Percentiles rank a stretch among this genome's conserved stretches.
Conservation (phyloP, 1,140 invertebrate species). For the Zaprionus africanus region DNA sequence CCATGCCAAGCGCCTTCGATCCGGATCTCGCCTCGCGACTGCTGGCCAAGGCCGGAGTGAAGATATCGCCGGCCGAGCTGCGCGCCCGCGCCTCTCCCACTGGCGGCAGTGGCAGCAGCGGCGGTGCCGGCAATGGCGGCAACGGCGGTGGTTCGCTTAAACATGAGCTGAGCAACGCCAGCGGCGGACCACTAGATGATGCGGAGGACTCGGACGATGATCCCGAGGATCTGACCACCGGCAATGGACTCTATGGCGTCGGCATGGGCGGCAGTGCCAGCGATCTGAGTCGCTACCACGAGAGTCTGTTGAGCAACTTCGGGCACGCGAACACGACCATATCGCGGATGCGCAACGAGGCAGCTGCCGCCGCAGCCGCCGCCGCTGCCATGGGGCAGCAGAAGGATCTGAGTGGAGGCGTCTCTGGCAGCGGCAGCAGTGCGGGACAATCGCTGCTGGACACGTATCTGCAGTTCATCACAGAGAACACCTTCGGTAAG, state of each 20-base stretch:
- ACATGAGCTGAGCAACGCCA: constrained; percentile 87
- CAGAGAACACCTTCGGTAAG: constrained; percentile 90
- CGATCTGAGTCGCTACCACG: constrained; percentile 76
- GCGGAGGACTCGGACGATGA: constrained; percentile 86
- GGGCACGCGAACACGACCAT: constrained; percentile 87
- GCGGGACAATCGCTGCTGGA: constrained; percentile 91
- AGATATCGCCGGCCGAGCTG: constrained; percentile 92
- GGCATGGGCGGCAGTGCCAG: constrained; percentile 55
- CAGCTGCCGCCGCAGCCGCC: constrained; percentile 81
- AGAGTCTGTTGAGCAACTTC: constrained; percentile 84
- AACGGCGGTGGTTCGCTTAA: constrained; percentile 90
- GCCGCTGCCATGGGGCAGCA: constrained; percentile 77
- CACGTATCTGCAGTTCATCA: constrained; percentile 93
- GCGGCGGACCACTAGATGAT: constrained; percentile 85
- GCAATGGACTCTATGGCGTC: constrained; percentile 73
- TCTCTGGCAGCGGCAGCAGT: constrained; percentile 79
- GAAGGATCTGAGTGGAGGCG: constrained; percentile 68
- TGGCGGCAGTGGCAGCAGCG: constrained; percentile 88
- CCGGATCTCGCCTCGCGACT: constrained; percentile 93
- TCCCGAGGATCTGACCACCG: constrained; percentile 91
- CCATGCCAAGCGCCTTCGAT: constrained; percentile 95
- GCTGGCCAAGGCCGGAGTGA: constrained; percentile 93
- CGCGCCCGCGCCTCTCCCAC: constrained; percentile 93
- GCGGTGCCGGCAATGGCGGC: constrained; percentile 87
- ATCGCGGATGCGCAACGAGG: constrained; percentile 85